Evolutionary conservation across 2,113 vertebrate species (phyloP), one percentile per base, ranked within the genome.

Genomic region (Maccullochella peelii): DNA sequence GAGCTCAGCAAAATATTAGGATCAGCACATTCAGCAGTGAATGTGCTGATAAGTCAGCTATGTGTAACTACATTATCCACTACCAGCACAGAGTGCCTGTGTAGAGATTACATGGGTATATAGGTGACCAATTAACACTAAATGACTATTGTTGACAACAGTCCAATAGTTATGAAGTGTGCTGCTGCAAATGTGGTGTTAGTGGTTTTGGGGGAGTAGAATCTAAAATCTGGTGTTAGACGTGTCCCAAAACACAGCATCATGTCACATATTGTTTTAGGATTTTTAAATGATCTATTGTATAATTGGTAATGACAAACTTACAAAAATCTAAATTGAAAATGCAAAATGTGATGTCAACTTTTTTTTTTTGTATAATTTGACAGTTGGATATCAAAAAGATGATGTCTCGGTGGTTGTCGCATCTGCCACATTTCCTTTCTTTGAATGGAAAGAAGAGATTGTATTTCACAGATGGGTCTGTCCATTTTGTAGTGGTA

Each of bases 101-200:
- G 36, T 21, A 4, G 30, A 49, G 3, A 4, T 27, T 44, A 62
- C 42, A 40, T 12, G 8, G 27, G 44, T 27, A 8, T 47, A 30
- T 0, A 47, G 21, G 23, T 54, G 50, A 42, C 20, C 58, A 42
- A 15, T 40, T n/a, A 47, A 76, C 52, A 66, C 38, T 57, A 59
- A 16, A 42, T 65, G 6, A 44, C 25, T 58, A 6, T 33, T 79
- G 0, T 6, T 42, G 44, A 63, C 18, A 33, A 36, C 23, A 20
- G 44, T 36, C 9, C 36, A 58, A 23, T 38, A 16, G 10, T 63
- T 27, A 49, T 63, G 2, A 69, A 76, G 8, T 42, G 2, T 61
- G 59, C 33, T 66, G 58, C 71, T 83, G 30, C 49, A 74, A 57
- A 55, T 52, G 27, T 52, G 63, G 5, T 47, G 42, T 47, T 11